Conservation (phyloP, 2,797 vertebrate species). For the Sebastes matsubarae region DNA sequence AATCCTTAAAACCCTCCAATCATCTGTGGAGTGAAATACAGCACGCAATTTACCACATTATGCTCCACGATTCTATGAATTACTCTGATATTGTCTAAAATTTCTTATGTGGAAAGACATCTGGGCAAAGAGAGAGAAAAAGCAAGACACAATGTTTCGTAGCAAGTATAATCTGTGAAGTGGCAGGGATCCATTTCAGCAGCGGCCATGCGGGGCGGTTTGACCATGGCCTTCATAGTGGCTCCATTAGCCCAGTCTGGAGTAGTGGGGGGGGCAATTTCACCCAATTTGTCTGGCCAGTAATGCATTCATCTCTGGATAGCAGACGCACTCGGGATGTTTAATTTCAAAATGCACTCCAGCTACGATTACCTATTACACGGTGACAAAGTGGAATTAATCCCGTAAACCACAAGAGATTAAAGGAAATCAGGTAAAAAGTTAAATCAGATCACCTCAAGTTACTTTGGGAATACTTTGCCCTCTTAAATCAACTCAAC, state of each 20-base stretch:
- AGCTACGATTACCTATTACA: conserved; percentile 33
- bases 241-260: conserved; percentile 47
- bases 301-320: conserved; percentile 64
- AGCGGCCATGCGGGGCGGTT: conserved; percentile 7
- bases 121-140: background rate
- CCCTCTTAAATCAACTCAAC: background rate
- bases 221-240: conserved; percentile 18
- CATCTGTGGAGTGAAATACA: background rate
- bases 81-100: background rate
- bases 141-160: background rate
- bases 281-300: conserved; percentile 62
- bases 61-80: background rate
- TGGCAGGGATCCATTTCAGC: conserved; percentile 44
- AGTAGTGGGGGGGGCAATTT: conserved; percentile 20
- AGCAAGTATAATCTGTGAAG: conserved; percentile 7
- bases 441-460: conserved; percentile 4
- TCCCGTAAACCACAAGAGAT: background rate
- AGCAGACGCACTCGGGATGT: conserved; percentile 21
- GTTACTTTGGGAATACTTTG: conserved; percentile 2
- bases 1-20: conserved; percentile 29
- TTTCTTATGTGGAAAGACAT: background rate
- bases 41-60: background rate
- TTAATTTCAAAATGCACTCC: conserved; percentile 54
- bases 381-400: conserved; percentile 30
- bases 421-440: conserved; percentile 1